Base-by-base conservation (phyloP, 2,888 invertebrate genomes). In the Rhagonycha lutea region DNA sequence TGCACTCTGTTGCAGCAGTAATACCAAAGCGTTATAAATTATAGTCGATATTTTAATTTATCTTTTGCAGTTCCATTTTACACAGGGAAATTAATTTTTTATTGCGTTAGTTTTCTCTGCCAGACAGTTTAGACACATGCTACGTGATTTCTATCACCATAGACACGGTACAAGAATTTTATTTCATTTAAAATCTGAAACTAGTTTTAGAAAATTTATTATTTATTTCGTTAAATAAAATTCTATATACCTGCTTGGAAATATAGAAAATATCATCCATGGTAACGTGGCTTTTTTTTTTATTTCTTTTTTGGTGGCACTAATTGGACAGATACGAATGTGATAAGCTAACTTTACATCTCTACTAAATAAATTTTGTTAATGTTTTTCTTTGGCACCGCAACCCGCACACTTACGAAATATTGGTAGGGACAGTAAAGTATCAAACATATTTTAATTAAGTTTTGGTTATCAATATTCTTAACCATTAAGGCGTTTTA, bases 21-120 rank as follows among this genome's bases (percentile, higher is more conserved):
- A 47, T 62, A 62, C 62, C 24, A 24, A 65, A 70, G 47, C 32
- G 68, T 73, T 70, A 76, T 76, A 73, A 69, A 73, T 76, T 76
- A 70, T 32, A 70, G 26, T 61, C 61, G 69, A 72, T 72, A 68
- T 72, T 75, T 75, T 75, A 75, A 75, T 75, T 75, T 75, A 75
- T 75, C 67, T 8, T 47, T 47, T 47, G n/a, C n/a, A 47, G 2
- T 47, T 47, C n/a, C n/a, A 47, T 47, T 47, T n/a, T 8, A 47
- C 11, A 5, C 32, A 32, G 11, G 4, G 32, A 32, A 32, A 32
- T 32, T 32, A 32, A 47, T 47, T 47, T 47, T 47, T 47, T 47
- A 32, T n/a, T 47, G n/a, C n/a, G 47, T n/a, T 47, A 47, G 47
- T 47, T 47, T 47, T 47, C n/a, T 8, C 47, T 47, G 5, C 47